phyloP scores from a whole-genome alignment of 2,113 vertebrate species.

The Steatornis caripensis region DNA sequence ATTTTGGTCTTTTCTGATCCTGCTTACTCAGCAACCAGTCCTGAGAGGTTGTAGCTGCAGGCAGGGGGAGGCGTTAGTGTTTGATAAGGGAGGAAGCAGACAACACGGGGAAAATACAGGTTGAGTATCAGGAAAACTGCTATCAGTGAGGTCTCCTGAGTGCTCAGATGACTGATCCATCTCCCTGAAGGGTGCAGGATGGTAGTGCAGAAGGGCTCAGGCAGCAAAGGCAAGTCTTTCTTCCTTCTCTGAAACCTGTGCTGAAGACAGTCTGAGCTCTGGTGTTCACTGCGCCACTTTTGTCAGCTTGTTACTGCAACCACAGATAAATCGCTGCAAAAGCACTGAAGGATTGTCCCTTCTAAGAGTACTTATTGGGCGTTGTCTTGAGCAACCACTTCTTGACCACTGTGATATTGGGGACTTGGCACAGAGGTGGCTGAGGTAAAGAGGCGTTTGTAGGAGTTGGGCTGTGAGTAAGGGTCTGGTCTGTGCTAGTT shows the following conservation, averaged over 20 bases:
- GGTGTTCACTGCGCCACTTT: background rate
- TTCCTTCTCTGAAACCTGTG: background rate
- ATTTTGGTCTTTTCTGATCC: background rate
- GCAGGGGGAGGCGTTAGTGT: background rate
- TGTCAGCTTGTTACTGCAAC: background rate
- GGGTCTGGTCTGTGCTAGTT: background rate
- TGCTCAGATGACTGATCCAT: background rate
- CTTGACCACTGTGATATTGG: background rate
- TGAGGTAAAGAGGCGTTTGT: background rate
- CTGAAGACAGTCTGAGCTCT: background rate
- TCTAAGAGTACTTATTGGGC: background rate
- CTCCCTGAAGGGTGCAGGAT: background rate
- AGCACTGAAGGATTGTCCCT: background rate
- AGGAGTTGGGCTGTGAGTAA: background rate
- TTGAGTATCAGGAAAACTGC: background rate
- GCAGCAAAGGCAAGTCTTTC: background rate
- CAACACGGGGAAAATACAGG: background rate
- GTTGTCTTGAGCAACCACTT: background rate
- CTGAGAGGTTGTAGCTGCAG: background rate
- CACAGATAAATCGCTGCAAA: background rate
- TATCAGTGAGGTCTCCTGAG: background rate
- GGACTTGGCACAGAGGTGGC: background rate
- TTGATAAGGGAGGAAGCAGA: background rate
- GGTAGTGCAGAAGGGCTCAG: background rate
- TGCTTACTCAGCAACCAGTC: background rate